Base-by-base conservation (phyloP, 2,797 vertebrate species). In the Chrysolophus pictus region DNA sequence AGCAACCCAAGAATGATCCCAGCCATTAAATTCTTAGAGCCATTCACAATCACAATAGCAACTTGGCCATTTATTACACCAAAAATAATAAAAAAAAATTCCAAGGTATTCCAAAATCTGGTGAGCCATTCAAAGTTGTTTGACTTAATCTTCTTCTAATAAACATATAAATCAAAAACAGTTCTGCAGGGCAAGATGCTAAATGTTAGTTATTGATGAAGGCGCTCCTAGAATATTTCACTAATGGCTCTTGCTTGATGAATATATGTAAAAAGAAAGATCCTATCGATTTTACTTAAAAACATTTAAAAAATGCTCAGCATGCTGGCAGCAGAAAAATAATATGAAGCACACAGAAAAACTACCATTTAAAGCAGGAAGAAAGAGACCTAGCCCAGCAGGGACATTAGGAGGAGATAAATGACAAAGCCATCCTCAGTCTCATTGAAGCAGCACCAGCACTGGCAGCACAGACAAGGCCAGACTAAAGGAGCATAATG, bases 181-280 rank as follows among this genome's bases (percentile, higher is more conserved):
- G 28, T 88, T 67, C 67, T 35, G 49, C 63, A 71, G 14, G 29
- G 49, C 41, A 63, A 71, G 63, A 84, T 35, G 53, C 58, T 83
- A 89, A 88, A 91, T 67, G 71, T 74, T 24, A 15, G 65, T 76
- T 91, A 91, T 35, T 81, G 67, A 84, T 49, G 67, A 92, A 92
- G 23, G 56, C 6, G 17, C 31, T 90, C 41, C 69, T 79, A 41
- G 17, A 73, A 44, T 87, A 87, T 86, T 87, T 88, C 4, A 6
- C 63, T 93, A 81, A 86, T 59, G 62, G 63, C 70, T 70, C 19
- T 53, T 44, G 24, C 23, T 79, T 76, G 69, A 80, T 80, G 77
- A 82, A 74, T 78, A 33, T 17, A 21, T 15, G 64, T 33, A 53
- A 65, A 83, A 71, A 56, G 65, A 83, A 77, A 59, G 6, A 82